Evolutionary conservation across 37 sponge, comb jelly and placozoan species (phyloP), one percentile per base, ranked within the genome.

Genomic region (Amphimedon queenslandica): DNA sequence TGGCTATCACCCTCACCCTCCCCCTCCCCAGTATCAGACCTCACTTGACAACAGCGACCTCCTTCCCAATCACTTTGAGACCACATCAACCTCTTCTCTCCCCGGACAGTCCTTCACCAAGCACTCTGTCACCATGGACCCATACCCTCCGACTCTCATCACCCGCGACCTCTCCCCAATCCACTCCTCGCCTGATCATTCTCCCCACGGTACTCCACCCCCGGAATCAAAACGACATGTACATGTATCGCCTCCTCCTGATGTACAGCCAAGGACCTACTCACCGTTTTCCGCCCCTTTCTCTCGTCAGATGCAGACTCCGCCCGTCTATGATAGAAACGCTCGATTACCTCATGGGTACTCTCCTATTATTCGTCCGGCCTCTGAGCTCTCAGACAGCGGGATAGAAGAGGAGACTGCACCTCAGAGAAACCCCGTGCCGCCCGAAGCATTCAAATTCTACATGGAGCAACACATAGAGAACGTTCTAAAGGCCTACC

Each of bases 391-490:
- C 3, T 67, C 75, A 20, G 84, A 85, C 58, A 86, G 84, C 57
- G 92, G 83, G 1, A 81, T 85, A 4, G 92, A 91, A 55, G 92
- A 86, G 70, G 90, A 88, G 34, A 69, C 39, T 3, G 76, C 77
- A 0, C 60, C 77, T 16, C 68, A 66, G 21, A 71, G 93, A n/a
- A 78, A 90, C 1, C 55, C 82, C 0, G 81, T 86, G 18, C 82
- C 93, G 27, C 87, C 93, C 5, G 97, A 96, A 58, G 97, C 97
- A 2, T 92, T 88, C 63, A 96, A 96, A 77, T 96, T 96, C 73
- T 92, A 85, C 71, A 89, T 93, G 72, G 94, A 97, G 71, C 92
- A 93, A 58, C 94, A 93, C 55, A 85, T 97, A 2, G 93, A 93
- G 81, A 93, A 90, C 37, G 82, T 97, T 29, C 55, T 85, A 55